These are phyloP conservation scores for Doris montereyensis DNA, from an alignment of 2,888 invertebrate genomes.

Conservation along the genomic window DNA sequence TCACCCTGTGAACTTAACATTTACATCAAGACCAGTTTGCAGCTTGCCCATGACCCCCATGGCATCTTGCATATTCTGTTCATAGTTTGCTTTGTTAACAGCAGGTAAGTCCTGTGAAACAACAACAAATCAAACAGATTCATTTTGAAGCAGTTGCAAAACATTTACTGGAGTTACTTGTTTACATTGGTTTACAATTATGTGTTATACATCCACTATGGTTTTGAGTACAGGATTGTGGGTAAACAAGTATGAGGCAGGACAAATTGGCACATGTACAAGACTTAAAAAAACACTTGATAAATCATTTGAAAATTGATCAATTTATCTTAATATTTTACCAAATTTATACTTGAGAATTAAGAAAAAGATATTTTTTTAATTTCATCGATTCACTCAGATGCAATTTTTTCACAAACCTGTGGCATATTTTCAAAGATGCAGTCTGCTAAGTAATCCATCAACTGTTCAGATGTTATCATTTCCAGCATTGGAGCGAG, in stretches of 20 bases:
- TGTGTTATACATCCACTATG: too few relatives aligned
- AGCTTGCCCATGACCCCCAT: conserved; percentile 75
- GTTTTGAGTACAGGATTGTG: neutral
- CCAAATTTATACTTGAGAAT: too few relatives aligned
- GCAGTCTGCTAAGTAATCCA: conserved; percentile 75
- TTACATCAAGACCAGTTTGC: conserved; percentile 77
- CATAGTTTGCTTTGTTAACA: conserved; percentile 73
- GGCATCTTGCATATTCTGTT: conserved; percentile 77
- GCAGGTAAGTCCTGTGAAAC: conserved; percentile 71
- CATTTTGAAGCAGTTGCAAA: neutral
- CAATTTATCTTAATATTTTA: too few relatives aligned
- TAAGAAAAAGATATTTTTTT: too few relatives aligned
- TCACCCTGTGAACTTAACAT: conserved; percentile 75
- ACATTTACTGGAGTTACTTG: neutral
- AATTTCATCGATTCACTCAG: too few relatives aligned
- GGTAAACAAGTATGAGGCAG: too few relatives aligned
- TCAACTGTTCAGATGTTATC: conserved; percentile 74
- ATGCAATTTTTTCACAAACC: too few relatives aligned
- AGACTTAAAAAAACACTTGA: too few relatives aligned
- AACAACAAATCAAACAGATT: neutral
- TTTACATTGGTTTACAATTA: too few relatives aligned
- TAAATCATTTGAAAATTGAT: too few relatives aligned
- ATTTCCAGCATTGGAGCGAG: conserved; percentile 72
- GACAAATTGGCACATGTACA: too few relatives aligned
- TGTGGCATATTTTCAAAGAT: conserved; percentile 71